Evolutionary conservation across 2,113 vertebrate species (phyloP), one percentile per base, ranked within the genome.

Genomic region (Sisor rabdophorus): DNA sequence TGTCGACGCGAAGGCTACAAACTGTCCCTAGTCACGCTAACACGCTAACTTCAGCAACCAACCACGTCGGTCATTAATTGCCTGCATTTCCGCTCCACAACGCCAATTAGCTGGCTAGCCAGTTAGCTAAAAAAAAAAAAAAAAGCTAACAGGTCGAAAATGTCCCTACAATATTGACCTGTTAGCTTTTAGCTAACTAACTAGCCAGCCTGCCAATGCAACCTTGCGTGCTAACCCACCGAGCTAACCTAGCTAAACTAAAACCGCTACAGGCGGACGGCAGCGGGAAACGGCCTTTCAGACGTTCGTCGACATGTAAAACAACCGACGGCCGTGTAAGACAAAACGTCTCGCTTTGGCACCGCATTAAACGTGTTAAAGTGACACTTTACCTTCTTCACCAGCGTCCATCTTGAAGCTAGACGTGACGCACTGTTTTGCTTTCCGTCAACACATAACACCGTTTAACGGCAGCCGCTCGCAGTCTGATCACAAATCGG

Each of bases 401-500:
- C 58, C 83, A 75, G 83, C 83, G 79, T 86, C 85, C 85, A 86
- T 86, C 80, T 84, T 84, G 81, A 58, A 73, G 28, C 58, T 63
- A 47, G 48, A 60, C 53, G 80, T 84, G 82, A 82, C 82, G 82
- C 79, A 82, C 82, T 78, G 82, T 81, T 78, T 71, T 67, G 63
- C 72, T n/a, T 68, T 58, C 80, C 78, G 80, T 84, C 73, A 82
- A 82, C 74, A 78, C 85, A 83, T 84, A 81, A 81, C 76, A 58
- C 67, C 50, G 16, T 13, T 6, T 22, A 47, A 12, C 52, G 17
- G 22, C 44, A 6, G 53, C 26, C n/a, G 79, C 50, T 47, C 59
- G n/a, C 72, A 58, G 55, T 24, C 48, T 52, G 52, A 47, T 7
- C 56, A 54, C 74, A 17, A 74, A 60, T 32, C 63, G 8, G 50